Conservation (phyloP, 2,888 invertebrate genomes). For the Cheilosia impressa region DNA sequence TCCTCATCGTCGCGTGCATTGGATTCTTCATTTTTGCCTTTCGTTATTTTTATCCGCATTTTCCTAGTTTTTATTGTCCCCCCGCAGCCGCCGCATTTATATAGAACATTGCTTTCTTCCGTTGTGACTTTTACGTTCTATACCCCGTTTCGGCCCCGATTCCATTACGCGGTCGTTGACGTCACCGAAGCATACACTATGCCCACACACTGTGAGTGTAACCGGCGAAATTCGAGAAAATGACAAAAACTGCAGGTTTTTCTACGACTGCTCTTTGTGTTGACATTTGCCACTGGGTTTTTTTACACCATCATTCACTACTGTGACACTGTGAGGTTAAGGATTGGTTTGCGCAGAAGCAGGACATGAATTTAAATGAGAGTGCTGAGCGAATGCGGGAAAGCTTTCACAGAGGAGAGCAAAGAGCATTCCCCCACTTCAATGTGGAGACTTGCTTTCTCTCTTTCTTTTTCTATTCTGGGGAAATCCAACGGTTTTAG, state of each 20-base stretch:
- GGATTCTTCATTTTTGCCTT: slow-evolving; percentile 49
- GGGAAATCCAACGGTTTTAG: not conserved
- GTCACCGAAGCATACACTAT: slow-evolving; percentile 56
- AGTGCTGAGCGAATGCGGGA: slow-evolving; percentile 4
- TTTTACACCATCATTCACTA: slow-evolving; percentile 8
- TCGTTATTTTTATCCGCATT: slow-evolving; percentile 68
- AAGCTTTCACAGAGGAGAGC: slow-evolving; percentile 3
- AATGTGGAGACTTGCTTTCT: slow-evolving; percentile 24
- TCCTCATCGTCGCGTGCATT: slow-evolving; percentile 20
- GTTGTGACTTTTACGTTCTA: not conserved
- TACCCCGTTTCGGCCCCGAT: slow-evolving; percentile 24
- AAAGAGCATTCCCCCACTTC: not conserved
- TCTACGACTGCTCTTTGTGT: slow-evolving; percentile 53
- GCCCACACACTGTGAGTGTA: slow-evolving; percentile 43
- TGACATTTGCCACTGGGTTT: slow-evolving; percentile 53
- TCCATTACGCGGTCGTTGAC: slow-evolving; percentile 74
- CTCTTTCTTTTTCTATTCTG: not conserved
- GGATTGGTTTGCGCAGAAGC: slow-evolving; percentile 51
- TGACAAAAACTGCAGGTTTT: slow-evolving; percentile 63
- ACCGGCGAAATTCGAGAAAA: slow-evolving; percentile 72
- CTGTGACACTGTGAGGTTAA: no score
- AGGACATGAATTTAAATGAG: slow-evolving; percentile 20
- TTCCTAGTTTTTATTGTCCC: slow-evolving; percentile 32
- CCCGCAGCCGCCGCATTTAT: not conserved
- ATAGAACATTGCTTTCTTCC: not conserved